Percentiles rank a stretch among this genome's conserved stretches.
Conservation (phyloP, 2,888 invertebrate genomes). For the Panopea generosa region DNA sequence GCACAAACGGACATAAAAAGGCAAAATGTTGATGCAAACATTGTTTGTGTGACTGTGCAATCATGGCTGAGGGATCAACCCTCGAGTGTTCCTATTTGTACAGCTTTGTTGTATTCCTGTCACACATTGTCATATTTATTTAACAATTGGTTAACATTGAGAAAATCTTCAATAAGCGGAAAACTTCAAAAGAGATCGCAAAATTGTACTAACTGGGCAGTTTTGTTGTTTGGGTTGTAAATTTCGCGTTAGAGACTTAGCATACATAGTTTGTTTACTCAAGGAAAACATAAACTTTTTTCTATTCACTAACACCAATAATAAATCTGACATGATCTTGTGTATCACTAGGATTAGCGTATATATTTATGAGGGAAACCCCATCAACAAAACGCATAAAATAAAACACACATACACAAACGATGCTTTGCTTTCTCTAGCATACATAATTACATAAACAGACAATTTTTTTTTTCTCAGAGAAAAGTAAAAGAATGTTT, state of each 20-base stretch:
- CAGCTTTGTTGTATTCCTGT: conserved; percentile 25
- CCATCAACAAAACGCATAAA: conserved; percentile 44
- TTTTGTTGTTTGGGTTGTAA: conserved; percentile 4
- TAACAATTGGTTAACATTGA: conserved; percentile 37
- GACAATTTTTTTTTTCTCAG: conserved; percentile 7
- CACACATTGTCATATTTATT: conserved; percentile 41
- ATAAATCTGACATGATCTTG: conserved; percentile 10
- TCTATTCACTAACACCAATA: neutral
- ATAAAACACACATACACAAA: conserved; percentile 32
- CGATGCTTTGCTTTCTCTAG: conserved; percentile 12
- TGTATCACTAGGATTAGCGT: conserved; percentile 32
- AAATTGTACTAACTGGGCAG: neutral
- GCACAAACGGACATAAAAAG: conserved; percentile 43
- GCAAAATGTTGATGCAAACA: conserved; percentile 33
- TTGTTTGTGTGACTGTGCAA: neutral
- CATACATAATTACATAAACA: conserved; percentile 47
- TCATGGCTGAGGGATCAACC: neutral
- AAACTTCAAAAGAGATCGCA: neutral
- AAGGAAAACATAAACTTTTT: neutral
- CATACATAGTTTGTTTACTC: conserved; percentile 6
- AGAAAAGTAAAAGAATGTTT: too few species aligned
- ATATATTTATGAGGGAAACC: conserved; percentile 27
- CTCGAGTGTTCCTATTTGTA: conserved; percentile 15
- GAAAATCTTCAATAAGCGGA: conserved; percentile 20
- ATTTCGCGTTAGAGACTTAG: neutral